These are phyloP conservation scores for Todiramphus chloris DNA, from an alignment of 2,113 vertebrate genomes.

Conservation along the genomic window DNA sequence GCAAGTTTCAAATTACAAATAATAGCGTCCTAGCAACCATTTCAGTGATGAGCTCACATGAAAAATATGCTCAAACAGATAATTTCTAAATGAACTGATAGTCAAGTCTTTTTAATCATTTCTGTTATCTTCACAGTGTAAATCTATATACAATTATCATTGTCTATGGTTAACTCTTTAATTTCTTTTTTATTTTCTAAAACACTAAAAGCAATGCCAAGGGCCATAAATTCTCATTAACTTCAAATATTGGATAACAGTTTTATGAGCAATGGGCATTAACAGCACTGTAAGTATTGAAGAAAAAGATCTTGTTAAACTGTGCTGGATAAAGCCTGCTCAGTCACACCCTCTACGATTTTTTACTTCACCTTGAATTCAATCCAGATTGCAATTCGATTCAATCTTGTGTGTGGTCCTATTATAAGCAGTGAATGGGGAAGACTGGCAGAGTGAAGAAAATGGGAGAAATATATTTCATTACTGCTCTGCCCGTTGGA, in stretches of 20 bases:
- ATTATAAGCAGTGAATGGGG: background rate
- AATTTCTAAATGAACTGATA: background rate
- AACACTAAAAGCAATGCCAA: background rate
- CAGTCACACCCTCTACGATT: background rate
- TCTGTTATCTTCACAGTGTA: background rate
- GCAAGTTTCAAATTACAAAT: slow-evolving; percentile 27
- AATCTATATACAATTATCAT: background rate
- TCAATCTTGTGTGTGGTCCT: background rate
- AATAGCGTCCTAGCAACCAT: background rate
- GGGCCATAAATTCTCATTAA: background rate
- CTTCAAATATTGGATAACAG: slow-evolving; percentile 12
- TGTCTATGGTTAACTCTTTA: background rate
- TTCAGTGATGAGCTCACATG: background rate
- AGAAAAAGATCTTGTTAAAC: background rate
- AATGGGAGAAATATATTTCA: background rate
- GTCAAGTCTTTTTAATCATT: background rate
- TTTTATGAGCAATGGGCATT: background rate
- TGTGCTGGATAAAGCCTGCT: background rate
- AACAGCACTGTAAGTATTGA: background rate
- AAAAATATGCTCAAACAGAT: background rate
- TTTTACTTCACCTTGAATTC: slow-evolving; percentile 9
- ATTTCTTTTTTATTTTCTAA: background rate
- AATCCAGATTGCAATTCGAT: slow-evolving; percentile 6
- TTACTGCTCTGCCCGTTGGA: background rate
- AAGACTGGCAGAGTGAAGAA: background rate